Conservation (phyloP, 2,113 vertebrate genomes). For the Cololabis saira region DNA sequence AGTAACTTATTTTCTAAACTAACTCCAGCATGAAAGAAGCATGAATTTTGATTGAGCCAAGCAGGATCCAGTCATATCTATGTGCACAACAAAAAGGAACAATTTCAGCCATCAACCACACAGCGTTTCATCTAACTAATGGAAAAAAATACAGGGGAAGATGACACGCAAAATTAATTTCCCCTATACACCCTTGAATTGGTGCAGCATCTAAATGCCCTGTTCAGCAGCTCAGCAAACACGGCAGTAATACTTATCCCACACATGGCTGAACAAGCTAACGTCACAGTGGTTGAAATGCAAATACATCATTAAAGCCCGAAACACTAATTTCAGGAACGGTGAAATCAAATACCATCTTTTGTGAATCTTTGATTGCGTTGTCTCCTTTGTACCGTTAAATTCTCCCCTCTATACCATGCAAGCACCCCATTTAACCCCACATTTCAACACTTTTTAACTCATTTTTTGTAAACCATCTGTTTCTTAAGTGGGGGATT, state of each 20-base stretch:
- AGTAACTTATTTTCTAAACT: neutral
- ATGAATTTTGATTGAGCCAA: neutral
- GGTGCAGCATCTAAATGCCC: constrained; percentile 66
- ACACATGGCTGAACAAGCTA: constrained; percentile 70
- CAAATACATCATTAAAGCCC: constrained; percentile 70
- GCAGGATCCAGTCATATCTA: constrained; percentile 7
- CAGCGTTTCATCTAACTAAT: neutral
- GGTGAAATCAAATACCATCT: constrained; percentile 58
- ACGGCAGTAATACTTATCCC: constrained; percentile 65
- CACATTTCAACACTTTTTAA: constrained; percentile 4
- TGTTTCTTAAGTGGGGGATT: constrained; percentile 17
- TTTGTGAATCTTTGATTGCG: constrained; percentile 46
- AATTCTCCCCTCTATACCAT: neutral
- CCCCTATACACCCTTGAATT: constrained; percentile 58
- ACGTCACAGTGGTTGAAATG: constrained; percentile 67
- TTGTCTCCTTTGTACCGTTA: constrained; percentile 49
- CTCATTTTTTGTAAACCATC: constrained; percentile 45
- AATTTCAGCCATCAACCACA: neutral
- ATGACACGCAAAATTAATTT: constrained; percentile 56
- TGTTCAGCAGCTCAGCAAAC: constrained; percentile 72
- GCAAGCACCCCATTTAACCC: neutral
- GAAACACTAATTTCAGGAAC: constrained; percentile 58
- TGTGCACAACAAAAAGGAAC: neutral
- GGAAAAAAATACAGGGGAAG: constrained; percentile 9
- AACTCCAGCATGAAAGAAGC: neutral